Evolutionary conservation across 2,888 invertebrate species (phyloP).

Genomic region (Thelaira solivaga): DNA sequence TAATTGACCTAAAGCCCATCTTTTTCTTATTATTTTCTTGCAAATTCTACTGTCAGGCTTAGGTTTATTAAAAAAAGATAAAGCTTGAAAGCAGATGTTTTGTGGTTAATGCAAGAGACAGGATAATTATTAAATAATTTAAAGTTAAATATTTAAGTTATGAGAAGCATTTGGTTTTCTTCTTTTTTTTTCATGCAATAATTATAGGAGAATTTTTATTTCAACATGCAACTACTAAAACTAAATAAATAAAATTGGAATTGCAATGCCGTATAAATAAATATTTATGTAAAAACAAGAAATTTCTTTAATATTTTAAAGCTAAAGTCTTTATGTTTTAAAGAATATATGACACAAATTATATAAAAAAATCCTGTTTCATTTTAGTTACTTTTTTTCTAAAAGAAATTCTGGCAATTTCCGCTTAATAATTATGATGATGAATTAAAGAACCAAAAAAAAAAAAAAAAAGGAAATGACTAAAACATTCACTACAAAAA

Average conservation of each 20-base stretch:
- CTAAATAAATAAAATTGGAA: no score
- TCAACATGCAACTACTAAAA: no score
- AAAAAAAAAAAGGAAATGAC: constrained; percentile 1
- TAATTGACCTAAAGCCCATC: constrained; percentile 72
- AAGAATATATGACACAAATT: no score
- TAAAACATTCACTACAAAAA: not conserved
- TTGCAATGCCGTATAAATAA: no score
- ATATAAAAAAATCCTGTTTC: no score
- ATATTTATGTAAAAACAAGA: no score
- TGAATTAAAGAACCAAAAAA: not conserved
- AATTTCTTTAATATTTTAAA: no score
- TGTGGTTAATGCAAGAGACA: not conserved
- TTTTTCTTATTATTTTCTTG: constrained; percentile 55
- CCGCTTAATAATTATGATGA: constrained; percentile 39
- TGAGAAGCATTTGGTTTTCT: not conserved
- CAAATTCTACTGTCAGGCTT: not conserved
- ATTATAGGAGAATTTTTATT: no score
- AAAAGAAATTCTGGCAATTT: constrained; percentile 33
- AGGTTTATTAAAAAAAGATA: not conserved
- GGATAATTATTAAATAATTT: constrained; percentile 14
- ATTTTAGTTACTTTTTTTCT: no score
- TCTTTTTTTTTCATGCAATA: not conserved
- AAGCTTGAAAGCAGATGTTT: constrained; percentile 59
- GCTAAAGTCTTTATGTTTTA: no score
- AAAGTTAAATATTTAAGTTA: not conserved